Conservation (phyloP, 2,888 invertebrate genomes). For the Caenorhabditis sp. region DNA sequence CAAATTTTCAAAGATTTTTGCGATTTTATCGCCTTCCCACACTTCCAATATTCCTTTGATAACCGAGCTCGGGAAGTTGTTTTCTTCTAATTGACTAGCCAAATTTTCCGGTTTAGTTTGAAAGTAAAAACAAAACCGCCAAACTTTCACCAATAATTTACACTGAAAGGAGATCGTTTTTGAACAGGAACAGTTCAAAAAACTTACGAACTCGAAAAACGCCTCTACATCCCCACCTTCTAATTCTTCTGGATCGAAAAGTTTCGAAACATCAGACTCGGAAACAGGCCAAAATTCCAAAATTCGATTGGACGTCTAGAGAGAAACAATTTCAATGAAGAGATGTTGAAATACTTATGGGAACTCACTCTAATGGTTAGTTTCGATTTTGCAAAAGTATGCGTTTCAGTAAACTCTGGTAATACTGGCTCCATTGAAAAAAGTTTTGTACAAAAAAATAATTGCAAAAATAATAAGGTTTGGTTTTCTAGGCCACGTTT, state of each 20-base stretch:
- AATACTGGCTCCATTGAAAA: not conserved
- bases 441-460: not conserved
- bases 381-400: not conserved
- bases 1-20: not conserved
- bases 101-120: not conserved
- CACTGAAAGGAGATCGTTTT: not conserved
- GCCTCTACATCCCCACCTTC: not conserved
- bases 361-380: not conserved
- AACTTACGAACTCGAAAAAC: not conserved
- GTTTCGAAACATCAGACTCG: not conserved
- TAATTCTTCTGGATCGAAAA: not conserved
- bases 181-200: too few relatives aligned
- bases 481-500: not conserved
- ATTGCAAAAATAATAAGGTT: not conserved
- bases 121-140: not conserved
- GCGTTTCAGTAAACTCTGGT: not conserved
- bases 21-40: not conserved
- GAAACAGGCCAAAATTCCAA: not conserved
- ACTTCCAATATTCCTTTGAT: slow-evolving; percentile 2
- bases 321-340: too few relatives aligned
- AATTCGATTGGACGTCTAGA: not conserved
- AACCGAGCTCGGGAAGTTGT: not conserved
- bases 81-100: not conserved
- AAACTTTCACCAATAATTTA: slow-evolving; percentile 1
- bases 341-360: too few relatives aligned